phyloP scores from a whole-genome alignment of 2,797 vertebrate species.

The Gymnothorax reevesii region DNA sequence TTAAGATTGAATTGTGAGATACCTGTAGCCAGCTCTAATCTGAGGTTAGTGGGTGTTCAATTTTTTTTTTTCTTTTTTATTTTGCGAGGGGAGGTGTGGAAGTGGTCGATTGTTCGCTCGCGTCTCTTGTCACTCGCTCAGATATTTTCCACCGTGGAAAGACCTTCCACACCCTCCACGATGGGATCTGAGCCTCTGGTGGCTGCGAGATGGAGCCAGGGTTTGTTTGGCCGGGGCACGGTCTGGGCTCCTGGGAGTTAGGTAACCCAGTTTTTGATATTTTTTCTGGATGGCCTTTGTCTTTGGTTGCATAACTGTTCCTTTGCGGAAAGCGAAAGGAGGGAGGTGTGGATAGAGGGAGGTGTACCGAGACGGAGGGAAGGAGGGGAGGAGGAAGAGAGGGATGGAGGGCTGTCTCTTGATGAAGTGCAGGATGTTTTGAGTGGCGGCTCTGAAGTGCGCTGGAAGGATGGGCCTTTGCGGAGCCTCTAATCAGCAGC shows the following conservation, averaged over 20 bases:
- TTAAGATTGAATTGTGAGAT: too few species aligned
- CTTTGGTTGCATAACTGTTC: conserved; percentile 15
- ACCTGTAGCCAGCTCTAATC: too few species aligned
- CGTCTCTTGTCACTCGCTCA: background rate
- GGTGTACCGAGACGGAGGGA: background rate
- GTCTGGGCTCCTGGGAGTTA: conserved; percentile 4
- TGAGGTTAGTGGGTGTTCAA: background rate
- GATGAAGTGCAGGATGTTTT: background rate
- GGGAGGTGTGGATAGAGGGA: background rate
- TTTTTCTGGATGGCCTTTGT: background rate
- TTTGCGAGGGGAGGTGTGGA: background rate
- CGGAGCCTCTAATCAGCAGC: background rate
- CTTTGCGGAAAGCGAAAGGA: background rate
- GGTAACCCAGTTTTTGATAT: conserved; percentile 12
- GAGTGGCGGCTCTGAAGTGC: background rate
- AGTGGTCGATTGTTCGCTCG: background rate
- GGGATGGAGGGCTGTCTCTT: background rate
- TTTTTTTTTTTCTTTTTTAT: background rate
- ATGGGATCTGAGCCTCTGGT: background rate
- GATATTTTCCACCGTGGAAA: background rate
- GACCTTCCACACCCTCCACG: background rate
- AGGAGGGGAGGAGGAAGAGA: background rate
- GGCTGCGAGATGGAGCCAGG: background rate
- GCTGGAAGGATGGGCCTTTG: background rate
- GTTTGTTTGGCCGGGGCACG: background rate